Evolutionary conservation across 2,888 invertebrate genomes (phyloP).

Genomic region (Labia minor): DNA sequence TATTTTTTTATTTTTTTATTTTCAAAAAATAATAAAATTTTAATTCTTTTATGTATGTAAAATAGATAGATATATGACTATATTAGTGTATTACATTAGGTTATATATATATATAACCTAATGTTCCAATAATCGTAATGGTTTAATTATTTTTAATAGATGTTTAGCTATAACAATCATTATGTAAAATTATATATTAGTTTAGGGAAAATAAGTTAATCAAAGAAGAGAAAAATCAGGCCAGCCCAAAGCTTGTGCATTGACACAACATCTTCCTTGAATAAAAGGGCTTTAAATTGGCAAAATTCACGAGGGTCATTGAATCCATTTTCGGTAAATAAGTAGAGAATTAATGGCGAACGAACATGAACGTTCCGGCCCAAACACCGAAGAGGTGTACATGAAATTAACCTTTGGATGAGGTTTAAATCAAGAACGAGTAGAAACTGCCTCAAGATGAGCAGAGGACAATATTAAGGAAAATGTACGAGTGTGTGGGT

Average conservation of each 20-base stretch:
- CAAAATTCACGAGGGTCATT: slow-evolving; percentile 3
- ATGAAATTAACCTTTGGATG: neutral
- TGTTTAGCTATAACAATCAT: no score
- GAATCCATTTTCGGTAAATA: neutral
- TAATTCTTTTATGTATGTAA: no score
- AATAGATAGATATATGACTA: no score
- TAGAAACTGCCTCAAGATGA: neutral
- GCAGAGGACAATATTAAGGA: neutral
- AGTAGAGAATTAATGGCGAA: slow-evolving; percentile 1
- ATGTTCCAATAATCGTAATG: no score
- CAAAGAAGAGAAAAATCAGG: neutral
- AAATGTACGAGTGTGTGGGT: no score
- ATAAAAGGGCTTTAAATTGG: neutral
- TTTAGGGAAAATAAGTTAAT: no score
- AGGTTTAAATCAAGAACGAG: neutral
- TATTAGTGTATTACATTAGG: no score
- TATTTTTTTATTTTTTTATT: no score
- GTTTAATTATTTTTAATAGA: no score
- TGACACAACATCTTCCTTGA: neutral
- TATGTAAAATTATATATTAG: no score
- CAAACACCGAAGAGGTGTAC: neutral
- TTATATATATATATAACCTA: no score
- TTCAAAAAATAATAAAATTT: no score
- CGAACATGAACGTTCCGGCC: slow-evolving; percentile 8
- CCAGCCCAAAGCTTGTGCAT: neutral